Evolutionary conservation across 2,888 invertebrate species (phyloP).

Genomic region (Willowsia nigromaculata): DNA sequence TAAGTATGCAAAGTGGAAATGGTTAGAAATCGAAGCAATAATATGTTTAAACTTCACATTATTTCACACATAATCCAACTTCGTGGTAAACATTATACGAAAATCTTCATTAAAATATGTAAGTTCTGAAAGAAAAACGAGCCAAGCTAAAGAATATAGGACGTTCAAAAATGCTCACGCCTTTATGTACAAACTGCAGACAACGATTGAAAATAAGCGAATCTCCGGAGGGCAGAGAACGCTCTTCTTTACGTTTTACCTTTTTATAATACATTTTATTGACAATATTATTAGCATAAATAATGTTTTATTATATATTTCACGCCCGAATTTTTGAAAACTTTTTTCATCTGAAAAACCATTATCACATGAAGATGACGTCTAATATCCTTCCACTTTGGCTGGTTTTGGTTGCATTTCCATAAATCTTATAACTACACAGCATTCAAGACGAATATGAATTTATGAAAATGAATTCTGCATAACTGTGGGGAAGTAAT

Average conservation of each 20-base stretch:
- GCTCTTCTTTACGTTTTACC: neutral
- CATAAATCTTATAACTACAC: constrained; percentile 42
- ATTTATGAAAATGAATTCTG: constrained; percentile 63
- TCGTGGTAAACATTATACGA: no score
- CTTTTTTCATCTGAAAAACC: constrained; percentile 33
- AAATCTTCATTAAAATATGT: no score
- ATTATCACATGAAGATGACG: constrained; percentile 22
- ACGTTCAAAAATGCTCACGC: neutral
- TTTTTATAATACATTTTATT: constrained; percentile 52
- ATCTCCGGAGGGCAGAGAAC: constrained; percentile 24
- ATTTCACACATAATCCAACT: neutral
- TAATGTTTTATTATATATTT: constrained; percentile 53
- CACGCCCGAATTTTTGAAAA: constrained; percentile 14
- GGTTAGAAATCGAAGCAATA: neutral
- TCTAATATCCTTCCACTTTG: constrained; percentile 40
- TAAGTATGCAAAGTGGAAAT: neutral
- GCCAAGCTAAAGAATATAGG: no score
- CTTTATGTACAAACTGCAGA: neutral
- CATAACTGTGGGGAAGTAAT: constrained; percentile 52
- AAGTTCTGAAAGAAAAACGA: neutral
- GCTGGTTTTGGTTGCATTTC: neutral
- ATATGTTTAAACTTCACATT: neutral
- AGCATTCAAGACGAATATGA: constrained; percentile 21
- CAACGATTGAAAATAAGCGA: neutral
- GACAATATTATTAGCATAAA: constrained; percentile 68